A percentile compares a stretch with the other conserved stretches of the same genome.
Evolutionary conservation across 64 coral and sea anemone genomes (phyloP).

Genomic region (Montipora foliosa): DNA sequence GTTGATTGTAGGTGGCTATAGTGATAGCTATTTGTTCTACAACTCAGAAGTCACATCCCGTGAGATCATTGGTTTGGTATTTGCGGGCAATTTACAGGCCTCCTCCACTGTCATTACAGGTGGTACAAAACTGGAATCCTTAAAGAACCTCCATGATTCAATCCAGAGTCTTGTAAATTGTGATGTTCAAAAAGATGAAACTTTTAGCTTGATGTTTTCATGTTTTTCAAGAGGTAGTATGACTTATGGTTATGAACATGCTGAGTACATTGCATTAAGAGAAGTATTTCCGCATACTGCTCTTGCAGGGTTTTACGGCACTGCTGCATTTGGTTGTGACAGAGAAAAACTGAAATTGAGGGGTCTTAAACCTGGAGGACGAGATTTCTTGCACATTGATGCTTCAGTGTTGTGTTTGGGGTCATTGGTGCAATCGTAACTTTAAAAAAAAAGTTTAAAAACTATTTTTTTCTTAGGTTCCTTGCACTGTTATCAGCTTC

Average conservation of each 20-base stretch:
- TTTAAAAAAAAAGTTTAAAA: too few relatives aligned
- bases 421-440: neutral
- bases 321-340: slow-evolving; percentile 71
- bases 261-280: slow-evolving; percentile 6
- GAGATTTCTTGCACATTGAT: slow-evolving; percentile 64
- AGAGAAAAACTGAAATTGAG: slow-evolving; percentile 46
- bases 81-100: slow-evolving; percentile 52
- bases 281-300: slow-evolving; percentile 45
- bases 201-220: slow-evolving; percentile 59
- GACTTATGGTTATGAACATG: slow-evolving; percentile 31
- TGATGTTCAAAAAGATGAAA: slow-evolving; percentile 11
- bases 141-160: slow-evolving; percentile 33
- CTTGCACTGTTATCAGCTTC: too few relatives aligned
- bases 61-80: slow-evolving; percentile 72
- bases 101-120: slow-evolving; percentile 38
- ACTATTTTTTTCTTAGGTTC: too few relatives aligned
- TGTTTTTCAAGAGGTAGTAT: slow-evolving; percentile 17
- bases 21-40: slow-evolving; percentile 60
- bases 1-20: slow-evolving; percentile 64
- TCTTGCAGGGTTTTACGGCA: slow-evolving; percentile 27
- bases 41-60: slow-evolving; percentile 43
- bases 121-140: slow-evolving; percentile 17
- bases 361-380: slow-evolving; percentile 36
- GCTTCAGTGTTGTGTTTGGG: slow-evolving; percentile 36
- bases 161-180: slow-evolving; percentile 32